phyloP scores from a whole-genome alignment of 92 coral and sea anemone genomes.

The Blastomussa wellsi region DNA sequence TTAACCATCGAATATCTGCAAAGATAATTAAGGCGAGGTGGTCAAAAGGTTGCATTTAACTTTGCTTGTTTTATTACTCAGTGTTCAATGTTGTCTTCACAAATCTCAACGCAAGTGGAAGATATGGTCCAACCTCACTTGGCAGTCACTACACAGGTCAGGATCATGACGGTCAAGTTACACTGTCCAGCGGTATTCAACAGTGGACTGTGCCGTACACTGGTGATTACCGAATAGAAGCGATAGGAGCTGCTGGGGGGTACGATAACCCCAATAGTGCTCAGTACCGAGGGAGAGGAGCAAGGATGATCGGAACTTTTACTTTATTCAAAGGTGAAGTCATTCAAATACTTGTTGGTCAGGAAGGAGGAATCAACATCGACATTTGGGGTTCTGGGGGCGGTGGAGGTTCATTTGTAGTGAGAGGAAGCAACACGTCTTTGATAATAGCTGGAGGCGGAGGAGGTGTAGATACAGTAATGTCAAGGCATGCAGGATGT shows the following conservation, averaged over 20 bases:
- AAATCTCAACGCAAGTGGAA: background rate
- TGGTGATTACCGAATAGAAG: constrained; percentile 52
- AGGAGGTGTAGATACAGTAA: background rate
- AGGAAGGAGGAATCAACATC: constrained; percentile 53
- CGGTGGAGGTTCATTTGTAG: background rate
- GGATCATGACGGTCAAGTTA: background rate
- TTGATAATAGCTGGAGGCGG: constrained; percentile 2
- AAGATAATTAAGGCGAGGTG: constrained; percentile 31
- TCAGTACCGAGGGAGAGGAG: constrained; percentile 57
- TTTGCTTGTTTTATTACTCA: constrained; percentile 34
- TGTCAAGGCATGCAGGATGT: background rate
- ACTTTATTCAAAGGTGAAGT: constrained; percentile 18
- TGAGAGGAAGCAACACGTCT: background rate
- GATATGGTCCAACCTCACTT: constrained; percentile 7
- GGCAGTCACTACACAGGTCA: background rate
- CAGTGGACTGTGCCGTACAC: constrained; percentile 7
- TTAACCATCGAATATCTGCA: too few species aligned
- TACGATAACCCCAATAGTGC: constrained; percentile 12
- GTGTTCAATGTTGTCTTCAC: background rate
- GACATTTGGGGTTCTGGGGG: background rate
- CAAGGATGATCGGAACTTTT: constrained; percentile 60
- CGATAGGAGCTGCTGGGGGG: constrained; percentile 66
- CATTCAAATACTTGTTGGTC: constrained; percentile 65
- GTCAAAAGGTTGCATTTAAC: constrained; percentile 43
- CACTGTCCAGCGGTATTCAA: constrained; percentile 4